These are phyloP conservation scores for Stomorhina lunata DNA, from an alignment of 2,888 invertebrate species.

Conservation along the genomic window DNA sequence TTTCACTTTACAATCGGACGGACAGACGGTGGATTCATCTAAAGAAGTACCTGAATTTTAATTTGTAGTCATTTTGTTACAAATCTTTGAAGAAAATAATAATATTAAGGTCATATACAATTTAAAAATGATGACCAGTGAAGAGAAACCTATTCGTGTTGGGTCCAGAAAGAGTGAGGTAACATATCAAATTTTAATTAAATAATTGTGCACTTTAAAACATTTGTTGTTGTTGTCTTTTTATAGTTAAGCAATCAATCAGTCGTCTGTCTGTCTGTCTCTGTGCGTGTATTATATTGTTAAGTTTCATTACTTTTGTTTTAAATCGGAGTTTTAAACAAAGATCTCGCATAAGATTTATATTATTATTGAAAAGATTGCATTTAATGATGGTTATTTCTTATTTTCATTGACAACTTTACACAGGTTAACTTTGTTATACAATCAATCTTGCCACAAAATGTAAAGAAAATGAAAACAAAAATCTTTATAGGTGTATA, in stretches of 20 bases:
- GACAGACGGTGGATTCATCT: background rate
- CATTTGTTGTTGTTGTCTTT: background rate
- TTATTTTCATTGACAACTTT: too few relatives aligned
- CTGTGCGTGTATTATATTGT: background rate
- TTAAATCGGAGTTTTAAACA: background rate
- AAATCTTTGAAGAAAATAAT: background rate
- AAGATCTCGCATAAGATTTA: background rate
- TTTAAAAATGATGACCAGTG: constrained; percentile 34
- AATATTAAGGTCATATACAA: background rate
- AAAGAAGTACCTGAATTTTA: constrained; percentile 23
- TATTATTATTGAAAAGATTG: background rate
- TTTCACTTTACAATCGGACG: background rate
- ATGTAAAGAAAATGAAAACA: constrained; percentile 5
- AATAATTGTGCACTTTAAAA: background rate
- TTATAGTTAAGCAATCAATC: background rate
- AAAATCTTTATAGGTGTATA: background rate
- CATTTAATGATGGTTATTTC: too few relatives aligned
- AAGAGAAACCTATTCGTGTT: constrained; percentile 84
- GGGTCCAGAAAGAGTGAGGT: constrained; percentile 93
- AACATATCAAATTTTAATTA: constrained; percentile 68
- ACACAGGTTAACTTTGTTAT: constrained; percentile 4
- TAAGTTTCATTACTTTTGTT: background rate
- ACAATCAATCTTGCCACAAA: constrained; percentile 29
- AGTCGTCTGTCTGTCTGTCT: too few relatives aligned
- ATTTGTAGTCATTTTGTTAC: background rate